Conservation (phyloP, 2,888 invertebrate species). For the Andrena hattorfiana region DNA sequence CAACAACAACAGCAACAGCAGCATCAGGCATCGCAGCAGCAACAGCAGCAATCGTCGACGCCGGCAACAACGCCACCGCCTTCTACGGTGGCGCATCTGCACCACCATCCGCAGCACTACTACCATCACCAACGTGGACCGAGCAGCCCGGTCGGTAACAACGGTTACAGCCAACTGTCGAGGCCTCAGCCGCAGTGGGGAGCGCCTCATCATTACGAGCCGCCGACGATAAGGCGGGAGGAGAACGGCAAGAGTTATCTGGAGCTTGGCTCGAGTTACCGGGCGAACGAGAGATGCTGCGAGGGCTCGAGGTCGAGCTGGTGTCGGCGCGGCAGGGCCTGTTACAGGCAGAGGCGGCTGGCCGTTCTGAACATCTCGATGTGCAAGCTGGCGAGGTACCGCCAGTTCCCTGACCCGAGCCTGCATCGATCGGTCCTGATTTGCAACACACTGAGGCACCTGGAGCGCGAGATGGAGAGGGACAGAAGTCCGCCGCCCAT, state of each 20-base stretch:
- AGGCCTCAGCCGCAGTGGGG: conserved; percentile 83
- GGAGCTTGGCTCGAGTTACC: conserved; percentile 89
- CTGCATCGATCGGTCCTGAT: conserved; percentile 96
- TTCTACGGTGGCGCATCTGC: conserved; percentile 68
- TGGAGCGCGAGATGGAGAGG: conserved; percentile 95
- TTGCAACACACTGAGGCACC: conserved; percentile 95
- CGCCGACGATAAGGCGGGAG: conserved; percentile 92
- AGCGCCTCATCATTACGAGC: conserved; percentile 85
- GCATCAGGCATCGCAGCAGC: conserved; percentile 77
- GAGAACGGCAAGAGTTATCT: conserved; percentile 96
- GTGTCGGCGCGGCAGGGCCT: conserved; percentile 91
- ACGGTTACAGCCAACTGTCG: conserved; percentile 81
- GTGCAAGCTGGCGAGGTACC: conserved; percentile 94
- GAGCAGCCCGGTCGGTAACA: conserved; percentile 68
- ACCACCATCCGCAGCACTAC: conserved; percentile 77
- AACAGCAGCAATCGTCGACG: conserved; percentile 63
- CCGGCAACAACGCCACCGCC: conserved; percentile 56
- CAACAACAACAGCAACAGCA: conserved; percentile 65
- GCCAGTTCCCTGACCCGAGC: conserved; percentile 95
- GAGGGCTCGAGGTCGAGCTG: conserved; percentile 91
- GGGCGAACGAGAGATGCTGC: conserved; percentile 87
- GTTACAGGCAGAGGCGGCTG: conserved; percentile 94
- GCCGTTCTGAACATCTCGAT: conserved; percentile 96
- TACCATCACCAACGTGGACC: conserved; percentile 72
- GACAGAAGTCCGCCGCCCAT: conserved; percentile 86